A percentile compares a stretch with the other conserved stretches of the same genome.
Conservation (phyloP, 1,140 invertebrate genomes). For the Drusus annulatus region DNA sequence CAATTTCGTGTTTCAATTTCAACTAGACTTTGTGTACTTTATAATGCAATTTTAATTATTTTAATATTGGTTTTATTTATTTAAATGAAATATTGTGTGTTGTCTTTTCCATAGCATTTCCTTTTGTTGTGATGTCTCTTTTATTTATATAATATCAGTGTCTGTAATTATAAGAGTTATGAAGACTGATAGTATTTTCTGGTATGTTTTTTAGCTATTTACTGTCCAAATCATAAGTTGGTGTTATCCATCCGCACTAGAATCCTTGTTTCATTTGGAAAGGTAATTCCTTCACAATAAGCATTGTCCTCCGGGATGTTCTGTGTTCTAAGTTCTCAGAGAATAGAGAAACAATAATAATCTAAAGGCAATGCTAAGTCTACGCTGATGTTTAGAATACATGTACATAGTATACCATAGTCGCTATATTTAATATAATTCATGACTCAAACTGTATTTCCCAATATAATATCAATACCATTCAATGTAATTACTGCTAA, state of each 20-base stretch:
- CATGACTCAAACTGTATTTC: background rate
- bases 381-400: constrained; percentile 49
- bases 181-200: constrained; percentile 59
- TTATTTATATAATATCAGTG: constrained; percentile 50
- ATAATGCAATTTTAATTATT: constrained; percentile 32
- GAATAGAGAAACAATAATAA: constrained; percentile 34
- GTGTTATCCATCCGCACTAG: constrained; percentile 18
- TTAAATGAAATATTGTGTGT: constrained; percentile 41
- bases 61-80: constrained; percentile 42
- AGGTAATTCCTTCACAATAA: background rate
- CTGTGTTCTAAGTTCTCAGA: no score
- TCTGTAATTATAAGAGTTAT: constrained; percentile 58
- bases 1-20: background rate
- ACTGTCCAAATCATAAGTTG: constrained; percentile 56
- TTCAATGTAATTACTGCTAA: no score
- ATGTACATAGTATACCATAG: constrained; percentile 43
- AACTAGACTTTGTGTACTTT: constrained; percentile 17
- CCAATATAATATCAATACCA: background rate
- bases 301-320: background rate
- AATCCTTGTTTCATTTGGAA: background rate
- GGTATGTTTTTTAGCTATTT: constrained; percentile 58
- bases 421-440: constrained; percentile 3
- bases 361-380: constrained; percentile 52
- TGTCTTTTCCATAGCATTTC: constrained; percentile 42
- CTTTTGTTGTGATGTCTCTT: constrained; percentile 40